Conservation (phyloP, 2,797 vertebrate genomes). For the Sebastes hubbsi region DNA sequence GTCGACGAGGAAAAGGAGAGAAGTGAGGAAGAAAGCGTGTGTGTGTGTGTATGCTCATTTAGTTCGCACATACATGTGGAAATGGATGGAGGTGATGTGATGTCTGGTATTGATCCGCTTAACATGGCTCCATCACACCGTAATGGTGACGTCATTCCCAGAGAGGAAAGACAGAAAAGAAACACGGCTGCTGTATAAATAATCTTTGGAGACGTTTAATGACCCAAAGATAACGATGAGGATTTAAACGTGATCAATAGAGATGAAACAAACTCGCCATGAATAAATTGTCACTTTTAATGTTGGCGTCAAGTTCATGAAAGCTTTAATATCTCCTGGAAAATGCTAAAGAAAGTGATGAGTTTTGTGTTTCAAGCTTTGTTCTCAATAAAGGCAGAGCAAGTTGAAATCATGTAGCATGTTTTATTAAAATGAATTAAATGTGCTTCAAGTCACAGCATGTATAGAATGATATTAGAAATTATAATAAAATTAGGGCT, state of each 20-base stretch:
- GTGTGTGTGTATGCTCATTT: not conserved
- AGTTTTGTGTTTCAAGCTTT: not conserved
- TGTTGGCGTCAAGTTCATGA: not conserved
- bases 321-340: conserved; percentile 8
- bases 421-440: not conserved
- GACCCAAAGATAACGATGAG: conserved; percentile 41
- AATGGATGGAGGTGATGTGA: conserved; percentile 79
- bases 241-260: conserved; percentile 67
- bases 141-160: conserved; percentile 61
- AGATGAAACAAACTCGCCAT: conserved; percentile 12
- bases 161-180: conserved; percentile 17
- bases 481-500: not conserved
- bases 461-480: not conserved
- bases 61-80: conserved; percentile 42
- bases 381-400: not conserved
- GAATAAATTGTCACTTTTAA: conserved; percentile 31
- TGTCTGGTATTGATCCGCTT: conserved; percentile 78
- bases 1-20: not conserved
- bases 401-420: not conserved
- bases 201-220: conserved; percentile 48
- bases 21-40: not conserved
- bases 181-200: conserved; percentile 37
- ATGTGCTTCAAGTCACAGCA: not conserved
- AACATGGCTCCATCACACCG: conserved; percentile 75
- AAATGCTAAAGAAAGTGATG: not conserved